Evolutionary conservation across 2,113 vertebrate species (phyloP).

Genomic region (Hydrochoerus hydrochaeris): DNA sequence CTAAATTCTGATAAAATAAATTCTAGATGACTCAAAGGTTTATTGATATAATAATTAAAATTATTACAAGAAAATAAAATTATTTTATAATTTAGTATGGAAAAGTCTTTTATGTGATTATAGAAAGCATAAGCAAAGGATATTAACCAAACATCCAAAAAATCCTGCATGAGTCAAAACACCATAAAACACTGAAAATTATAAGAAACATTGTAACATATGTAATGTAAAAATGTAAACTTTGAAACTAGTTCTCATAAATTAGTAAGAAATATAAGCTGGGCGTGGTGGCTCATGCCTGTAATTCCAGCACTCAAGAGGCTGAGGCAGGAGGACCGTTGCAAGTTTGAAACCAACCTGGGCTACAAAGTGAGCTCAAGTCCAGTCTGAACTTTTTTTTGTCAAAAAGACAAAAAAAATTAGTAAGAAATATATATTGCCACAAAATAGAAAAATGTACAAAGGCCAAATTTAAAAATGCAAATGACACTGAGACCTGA

Average conservation of each 20-base stretch:
- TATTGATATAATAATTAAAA: constrained; percentile 10
- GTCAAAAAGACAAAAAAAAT: too few relatives aligned
- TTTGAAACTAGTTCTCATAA: neutral
- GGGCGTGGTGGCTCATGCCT: too few relatives aligned
- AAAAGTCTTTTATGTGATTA: neutral
- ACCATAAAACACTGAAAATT: neutral
- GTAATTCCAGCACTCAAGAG: too few relatives aligned
- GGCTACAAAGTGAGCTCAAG: too few relatives aligned
- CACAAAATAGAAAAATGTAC: neutral
- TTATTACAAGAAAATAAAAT: constrained; percentile 15
- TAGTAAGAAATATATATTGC: neutral
- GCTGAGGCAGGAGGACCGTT: too few relatives aligned
- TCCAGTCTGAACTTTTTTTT: too few relatives aligned
- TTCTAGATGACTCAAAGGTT: constrained; percentile 46
- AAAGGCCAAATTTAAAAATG: constrained; percentile 40
- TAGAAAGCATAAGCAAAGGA: neutral
- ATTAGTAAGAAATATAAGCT: neutral
- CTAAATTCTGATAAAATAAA: constrained; percentile 34
- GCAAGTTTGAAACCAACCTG: too few relatives aligned
- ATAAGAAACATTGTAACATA: neutral
- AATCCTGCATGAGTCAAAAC: neutral
- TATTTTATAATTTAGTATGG: neutral
- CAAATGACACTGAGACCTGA: neutral
- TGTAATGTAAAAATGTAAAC: neutral
- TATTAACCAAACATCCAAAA: neutral